These are phyloP conservation scores for Cercopithecus petaurista DNA, from an alignment of 2,797 vertebrate genomes.

Conservation along the genomic window DNA sequence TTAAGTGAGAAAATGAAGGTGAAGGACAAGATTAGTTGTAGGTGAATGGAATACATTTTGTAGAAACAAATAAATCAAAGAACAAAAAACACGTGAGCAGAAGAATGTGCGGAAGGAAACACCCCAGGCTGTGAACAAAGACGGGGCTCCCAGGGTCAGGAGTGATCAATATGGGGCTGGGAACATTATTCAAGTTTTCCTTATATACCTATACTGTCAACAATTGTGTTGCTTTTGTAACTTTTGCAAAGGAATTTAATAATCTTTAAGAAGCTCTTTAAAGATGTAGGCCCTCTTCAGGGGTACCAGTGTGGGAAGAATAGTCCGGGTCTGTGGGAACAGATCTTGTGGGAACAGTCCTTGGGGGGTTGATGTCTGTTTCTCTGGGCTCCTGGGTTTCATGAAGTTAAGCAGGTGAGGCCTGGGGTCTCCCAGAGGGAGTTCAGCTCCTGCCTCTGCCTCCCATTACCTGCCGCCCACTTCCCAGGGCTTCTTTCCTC, in stretches of 20 bases:
- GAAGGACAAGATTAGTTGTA: background rate
- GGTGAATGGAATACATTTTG: background rate
- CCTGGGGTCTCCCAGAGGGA: background rate
- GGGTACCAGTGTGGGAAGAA: background rate
- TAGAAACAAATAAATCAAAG: background rate
- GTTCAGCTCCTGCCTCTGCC: background rate
- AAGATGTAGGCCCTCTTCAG: accelerated
- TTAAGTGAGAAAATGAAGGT: background rate
- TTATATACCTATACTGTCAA: accelerated
- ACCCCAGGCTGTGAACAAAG: background rate
- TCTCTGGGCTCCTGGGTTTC: background rate
- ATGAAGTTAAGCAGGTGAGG: background rate
- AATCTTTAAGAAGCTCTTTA: background rate
- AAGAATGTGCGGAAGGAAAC: background rate
- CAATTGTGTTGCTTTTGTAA: background rate
- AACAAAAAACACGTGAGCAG: accelerated
- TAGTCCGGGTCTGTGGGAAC: accelerated
- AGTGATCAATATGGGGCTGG: accelerated
- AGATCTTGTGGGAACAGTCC: background rate
- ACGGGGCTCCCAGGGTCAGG: too few relatives aligned
- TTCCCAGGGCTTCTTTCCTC: background rate
- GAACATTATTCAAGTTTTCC: too few relatives aligned
- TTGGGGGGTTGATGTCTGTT: too few relatives aligned
- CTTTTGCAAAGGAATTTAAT: background rate
- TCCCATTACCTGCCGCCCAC: background rate